Percentiles rank a stretch among this genome's conserved stretches.
Conservation (phyloP, 2,888 invertebrate species). For the Ichneumon xanthorius region DNA sequence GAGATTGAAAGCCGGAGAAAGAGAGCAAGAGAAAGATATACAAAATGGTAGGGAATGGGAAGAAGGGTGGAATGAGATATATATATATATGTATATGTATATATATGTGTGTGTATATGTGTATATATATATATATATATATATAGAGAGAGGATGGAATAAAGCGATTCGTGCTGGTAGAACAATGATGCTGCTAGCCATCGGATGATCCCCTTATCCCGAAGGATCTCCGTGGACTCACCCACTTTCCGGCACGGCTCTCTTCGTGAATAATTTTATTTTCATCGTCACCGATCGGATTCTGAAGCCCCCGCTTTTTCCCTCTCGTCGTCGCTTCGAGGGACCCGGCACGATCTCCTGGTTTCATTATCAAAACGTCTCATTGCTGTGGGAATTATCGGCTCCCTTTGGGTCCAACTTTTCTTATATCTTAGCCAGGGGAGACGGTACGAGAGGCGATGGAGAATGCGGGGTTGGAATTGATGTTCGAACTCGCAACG, state of each 20-base stretch:
- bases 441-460: not conserved
- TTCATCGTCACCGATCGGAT: conserved; percentile 54
- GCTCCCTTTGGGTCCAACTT: conserved; percentile 19
- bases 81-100: conserved; percentile 1
- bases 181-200: conserved; percentile 58
- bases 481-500: conserved; percentile 20
- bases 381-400: conserved; percentile 43
- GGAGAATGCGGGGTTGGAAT: conserved; percentile 4
- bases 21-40: conserved; percentile 11
- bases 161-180: conserved; percentile 45
- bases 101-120: no score
- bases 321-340: conserved; percentile 61
- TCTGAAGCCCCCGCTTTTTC: conserved; percentile 16
- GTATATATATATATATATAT: not conserved
- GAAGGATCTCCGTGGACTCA: conserved; percentile 54
- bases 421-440: conserved; percentile 18
- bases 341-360: conserved; percentile 12
- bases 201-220: conserved; percentile 57
- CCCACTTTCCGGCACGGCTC: conserved; percentile 44
- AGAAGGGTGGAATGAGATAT: not conserved
- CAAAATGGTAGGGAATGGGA: conserved; percentile 10
- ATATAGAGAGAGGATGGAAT: conserved; percentile 11
- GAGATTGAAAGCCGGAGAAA: conserved; percentile 4
- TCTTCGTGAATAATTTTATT: conserved; percentile 48
- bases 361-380: conserved; percentile 52